Evolutionary conservation across 1,140 invertebrate species (phyloP).

Genomic region (Drosophila rufa): DNA sequence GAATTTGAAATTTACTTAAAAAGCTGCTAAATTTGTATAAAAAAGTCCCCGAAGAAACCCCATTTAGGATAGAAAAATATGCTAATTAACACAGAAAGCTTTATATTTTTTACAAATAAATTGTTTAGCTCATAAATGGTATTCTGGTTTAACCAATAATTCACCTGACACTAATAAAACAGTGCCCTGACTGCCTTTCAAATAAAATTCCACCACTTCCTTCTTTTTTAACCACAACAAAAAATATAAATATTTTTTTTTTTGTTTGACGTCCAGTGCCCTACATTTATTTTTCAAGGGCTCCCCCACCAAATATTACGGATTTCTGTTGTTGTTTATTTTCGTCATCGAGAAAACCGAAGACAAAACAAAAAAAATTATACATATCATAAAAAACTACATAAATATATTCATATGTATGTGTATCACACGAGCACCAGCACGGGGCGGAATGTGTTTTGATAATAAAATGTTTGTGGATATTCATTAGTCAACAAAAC

Average conservation of each 20-base stretch:
- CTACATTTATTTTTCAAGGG: constrained; percentile 38
- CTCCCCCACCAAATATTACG: constrained; percentile 6
- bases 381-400: constrained; percentile 16
- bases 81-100: not conserved
- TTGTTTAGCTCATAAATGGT: not conserved
- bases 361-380: constrained; percentile 20
- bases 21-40: no score
- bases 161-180: not conserved
- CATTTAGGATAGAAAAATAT: not conserved
- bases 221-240: constrained; percentile 9
- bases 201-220: constrained; percentile 7
- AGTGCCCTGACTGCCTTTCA: not conserved
- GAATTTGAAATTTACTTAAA: not conserved
- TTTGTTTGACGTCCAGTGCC: constrained; percentile 27
- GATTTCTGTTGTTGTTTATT: constrained; percentile 40
- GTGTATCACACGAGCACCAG: not conserved
- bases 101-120: not conserved
- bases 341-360: constrained; percentile 48
- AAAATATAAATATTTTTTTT: not conserved
- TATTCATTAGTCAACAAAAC: constrained; percentile 39
- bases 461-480: constrained; percentile 39
- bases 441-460: constrained; percentile 15
- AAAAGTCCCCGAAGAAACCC: not conserved
- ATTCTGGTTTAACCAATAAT: not conserved
- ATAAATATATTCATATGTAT: not conserved